These are phyloP conservation scores for Emesis russula DNA, from an alignment of 2,888 invertebrate genomes.

Conservation along the genomic window DNA sequence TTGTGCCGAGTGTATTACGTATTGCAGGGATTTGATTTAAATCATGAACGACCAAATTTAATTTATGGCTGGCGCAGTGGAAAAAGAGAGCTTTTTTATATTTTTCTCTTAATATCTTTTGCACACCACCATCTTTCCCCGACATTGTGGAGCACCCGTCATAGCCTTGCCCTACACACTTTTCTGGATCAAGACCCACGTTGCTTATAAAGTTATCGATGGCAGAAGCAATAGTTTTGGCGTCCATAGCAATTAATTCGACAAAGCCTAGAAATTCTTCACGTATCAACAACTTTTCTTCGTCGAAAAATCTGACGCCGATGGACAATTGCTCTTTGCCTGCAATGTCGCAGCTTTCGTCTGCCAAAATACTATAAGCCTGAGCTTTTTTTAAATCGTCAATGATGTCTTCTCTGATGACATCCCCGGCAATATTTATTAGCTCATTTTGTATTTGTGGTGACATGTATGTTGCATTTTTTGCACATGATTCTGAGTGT, in stretches of 20 bases:
- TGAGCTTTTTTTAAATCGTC: too few species aligned
- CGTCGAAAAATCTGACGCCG: constrained; percentile 8
- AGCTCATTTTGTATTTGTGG: too few species aligned
- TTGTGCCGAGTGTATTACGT: neutral
- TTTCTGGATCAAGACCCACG: neutral
- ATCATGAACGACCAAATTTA: constrained; percentile 25
- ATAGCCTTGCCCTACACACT: constrained; percentile 14
- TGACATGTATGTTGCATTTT: too few species aligned
- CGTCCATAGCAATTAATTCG: constrained; percentile 1
- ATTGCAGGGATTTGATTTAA: constrained; percentile 21
- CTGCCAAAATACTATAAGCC: too few species aligned
- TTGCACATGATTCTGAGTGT: too few species aligned
- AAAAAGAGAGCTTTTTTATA: neutral
- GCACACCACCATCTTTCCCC: constrained; percentile 26
- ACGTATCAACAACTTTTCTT: neutral
- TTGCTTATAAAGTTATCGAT: neutral
- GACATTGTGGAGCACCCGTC: constrained; percentile 27
- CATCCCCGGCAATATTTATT: too few species aligned
- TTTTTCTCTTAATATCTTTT: constrained; percentile 10
- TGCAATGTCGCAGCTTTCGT: too few species aligned
- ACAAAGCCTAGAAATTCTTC: constrained; percentile 17
- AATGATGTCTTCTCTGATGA: too few species aligned
- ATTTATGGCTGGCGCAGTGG: neutral
- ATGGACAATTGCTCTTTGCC: neutral
- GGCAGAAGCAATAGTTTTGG: neutral